phyloP scores from a whole-genome alignment of 2,113 vertebrate genomes.

The Urocitellus parryii region DNA sequence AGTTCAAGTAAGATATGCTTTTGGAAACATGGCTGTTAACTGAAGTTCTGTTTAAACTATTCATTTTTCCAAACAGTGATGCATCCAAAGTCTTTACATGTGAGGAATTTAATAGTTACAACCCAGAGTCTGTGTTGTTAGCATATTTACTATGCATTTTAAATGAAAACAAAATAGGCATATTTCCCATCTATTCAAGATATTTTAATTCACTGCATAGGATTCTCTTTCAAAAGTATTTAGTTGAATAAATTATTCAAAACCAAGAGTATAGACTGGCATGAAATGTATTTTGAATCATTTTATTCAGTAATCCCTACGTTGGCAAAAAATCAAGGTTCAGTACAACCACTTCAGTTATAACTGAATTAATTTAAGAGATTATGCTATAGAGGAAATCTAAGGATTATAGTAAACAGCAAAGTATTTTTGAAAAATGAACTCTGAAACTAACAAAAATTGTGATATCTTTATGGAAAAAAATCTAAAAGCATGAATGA shows the following conservation, averaged over 20 bases:
- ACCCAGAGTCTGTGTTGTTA: not conserved
- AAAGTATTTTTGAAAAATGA: conserved; percentile 5
- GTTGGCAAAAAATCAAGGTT: conserved; percentile 50
- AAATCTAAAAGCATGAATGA: not conserved
- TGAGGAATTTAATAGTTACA: not conserved
- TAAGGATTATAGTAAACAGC: conserved; percentile 59
- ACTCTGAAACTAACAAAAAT: not conserved
- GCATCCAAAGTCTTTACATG: not conserved
- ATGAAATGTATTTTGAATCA: conserved; percentile 42
- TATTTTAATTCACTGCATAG: conserved; percentile 45
- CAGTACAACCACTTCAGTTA: conserved; percentile 16
- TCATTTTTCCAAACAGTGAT: conserved; percentile 40
- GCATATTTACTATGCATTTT: not conserved
- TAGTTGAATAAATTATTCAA: conserved; percentile 70
- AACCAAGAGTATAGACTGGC: conserved; percentile 23
- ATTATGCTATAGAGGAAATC: conserved; percentile 38
- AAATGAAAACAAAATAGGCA: conserved; percentile 43
- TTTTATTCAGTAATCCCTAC: conserved; percentile 59
- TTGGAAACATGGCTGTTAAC: conserved; percentile 23
- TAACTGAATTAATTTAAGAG: conserved; percentile 40
- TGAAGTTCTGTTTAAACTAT: conserved; percentile 23
- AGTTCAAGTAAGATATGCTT: conserved; percentile 52
- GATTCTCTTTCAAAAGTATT: conserved; percentile 51
- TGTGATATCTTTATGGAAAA: not conserved
- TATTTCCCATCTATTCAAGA: conserved; percentile 47